phyloP scores from a whole-genome alignment of 92 coral and sea anemone genomes.

The Bergia puertoricense region DNA sequence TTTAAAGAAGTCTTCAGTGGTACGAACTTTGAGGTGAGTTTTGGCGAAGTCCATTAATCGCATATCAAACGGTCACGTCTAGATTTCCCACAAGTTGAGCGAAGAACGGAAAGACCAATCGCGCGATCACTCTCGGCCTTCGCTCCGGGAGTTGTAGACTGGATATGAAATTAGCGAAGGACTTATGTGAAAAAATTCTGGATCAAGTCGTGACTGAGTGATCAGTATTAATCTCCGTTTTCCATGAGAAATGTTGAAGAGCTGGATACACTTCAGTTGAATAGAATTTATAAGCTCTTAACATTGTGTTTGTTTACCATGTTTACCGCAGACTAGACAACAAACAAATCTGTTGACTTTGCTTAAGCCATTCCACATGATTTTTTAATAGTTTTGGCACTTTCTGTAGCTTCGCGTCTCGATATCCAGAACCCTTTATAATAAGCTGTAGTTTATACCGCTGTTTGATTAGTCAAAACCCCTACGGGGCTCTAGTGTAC shows the following conservation, averaged over 20 bases:
- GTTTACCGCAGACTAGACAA: background rate
- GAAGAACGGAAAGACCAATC: too few relatives aligned
- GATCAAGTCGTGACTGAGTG: background rate
- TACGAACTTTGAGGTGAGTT: too few relatives aligned
- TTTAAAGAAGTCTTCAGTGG: too few relatives aligned
- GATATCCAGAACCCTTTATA: background rate
- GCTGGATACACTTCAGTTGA: background rate
- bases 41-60: too few relatives aligned
- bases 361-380: background rate
- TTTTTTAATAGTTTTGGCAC: background rate
- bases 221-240: background rate
- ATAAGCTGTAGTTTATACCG: background rate
- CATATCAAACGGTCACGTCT: background rate
- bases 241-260: background rate
- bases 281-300: background rate
- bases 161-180: too few relatives aligned
- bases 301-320: background rate
- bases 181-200: too few relatives aligned
- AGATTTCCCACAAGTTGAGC: too few relatives aligned
- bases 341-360: background rate
- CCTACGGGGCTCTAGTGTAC: background rate
- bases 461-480: background rate
- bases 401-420: background rate
- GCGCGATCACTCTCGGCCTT: too few relatives aligned
- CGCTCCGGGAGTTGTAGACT: too few relatives aligned